Base-by-base conservation (phyloP, 1,140 invertebrate species). In the Colletes gigas region DNA sequence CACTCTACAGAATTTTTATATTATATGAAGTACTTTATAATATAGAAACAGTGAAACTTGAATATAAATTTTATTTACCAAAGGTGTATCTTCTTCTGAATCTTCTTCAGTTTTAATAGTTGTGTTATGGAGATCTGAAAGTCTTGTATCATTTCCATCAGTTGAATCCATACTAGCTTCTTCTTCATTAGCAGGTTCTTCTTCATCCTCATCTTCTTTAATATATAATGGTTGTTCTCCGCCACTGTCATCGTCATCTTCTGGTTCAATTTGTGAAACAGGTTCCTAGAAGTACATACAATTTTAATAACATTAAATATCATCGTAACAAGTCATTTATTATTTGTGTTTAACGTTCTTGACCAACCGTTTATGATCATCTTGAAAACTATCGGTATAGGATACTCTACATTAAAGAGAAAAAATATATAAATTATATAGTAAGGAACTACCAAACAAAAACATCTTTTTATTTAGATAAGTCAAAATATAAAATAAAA, bases 71-170 rank as follows among this genome's bases (percentile, higher is more conserved):
- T 60, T 14, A 73, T 41, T 63, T 94, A 97, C 96, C 94, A 97
- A 92, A 79, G 97, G 97, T 65, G 95, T 91, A 93, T 98, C 97
- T 92, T 98, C 97, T 83, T 97, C 96, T 85, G 95, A 95, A 14
- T 95, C 94, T 72, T 94, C 94, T 88, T 93, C 89, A 77, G 92
- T 90, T 88, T 93, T 92, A 6, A 93, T 7, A n/a, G 93, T 93
- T 55, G 90, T 93, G 73, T 94, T 93, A 70, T 93, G 92, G 44
- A 93, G 89, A 76, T 93, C 91, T 59, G 93, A 93, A n/a, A 93
- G 77, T 83, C 92, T 90, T 15, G 93, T 93, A 30, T 92, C 91
- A 78, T 93, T 93, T 55, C 83, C 90, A 85, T 91, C 91, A 8
- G 88, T 90, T 9, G 91, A 92, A 82, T 92, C 89, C 82, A 91